Percentiles rank a stretch among this genome's conserved stretches.
phyloP scores from a whole-genome alignment of 2,888 invertebrate genomes.

The Drosophila meridiana region DNA sequence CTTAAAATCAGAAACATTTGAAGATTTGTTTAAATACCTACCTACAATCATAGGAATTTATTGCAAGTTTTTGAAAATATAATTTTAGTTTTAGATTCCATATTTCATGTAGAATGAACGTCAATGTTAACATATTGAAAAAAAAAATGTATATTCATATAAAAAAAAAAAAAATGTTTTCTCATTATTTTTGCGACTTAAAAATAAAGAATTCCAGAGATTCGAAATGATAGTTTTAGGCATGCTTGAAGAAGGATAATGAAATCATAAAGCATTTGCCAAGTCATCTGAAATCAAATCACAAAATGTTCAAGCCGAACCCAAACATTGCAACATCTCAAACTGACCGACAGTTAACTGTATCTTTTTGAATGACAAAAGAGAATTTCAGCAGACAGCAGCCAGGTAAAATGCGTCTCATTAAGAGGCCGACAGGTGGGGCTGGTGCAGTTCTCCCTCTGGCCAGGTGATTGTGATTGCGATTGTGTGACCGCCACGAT shows the following conservation, averaged over 20 bases:
- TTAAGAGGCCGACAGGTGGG: slow-evolving; percentile 14
- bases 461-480: slow-evolving; percentile 13
- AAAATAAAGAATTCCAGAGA: too few species aligned
- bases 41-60: too few species aligned
- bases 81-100: too few species aligned
- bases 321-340: slow-evolving; percentile 4
- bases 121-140: too few species aligned
- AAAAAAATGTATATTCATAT: too few species aligned
- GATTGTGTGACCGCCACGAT: slow-evolving; percentile 28
- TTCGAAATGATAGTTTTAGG: too few species aligned
- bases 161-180: too few species aligned
- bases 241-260: not conserved
- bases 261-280: not conserved
- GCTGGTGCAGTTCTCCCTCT: slow-evolving; percentile 37
- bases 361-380: not conserved
- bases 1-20: too few species aligned
- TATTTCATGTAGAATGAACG: too few species aligned
- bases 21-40: too few species aligned
- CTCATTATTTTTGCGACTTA: too few species aligned
- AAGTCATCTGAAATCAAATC: not conserved
- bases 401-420: slow-evolving; percentile 25
- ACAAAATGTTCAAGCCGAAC: not conserved
- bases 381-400: not conserved
- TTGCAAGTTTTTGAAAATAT: too few species aligned
- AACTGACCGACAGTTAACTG: not conserved